Conservation (phyloP, 2,888 invertebrate genomes). For the Euclidia mi region DNA sequence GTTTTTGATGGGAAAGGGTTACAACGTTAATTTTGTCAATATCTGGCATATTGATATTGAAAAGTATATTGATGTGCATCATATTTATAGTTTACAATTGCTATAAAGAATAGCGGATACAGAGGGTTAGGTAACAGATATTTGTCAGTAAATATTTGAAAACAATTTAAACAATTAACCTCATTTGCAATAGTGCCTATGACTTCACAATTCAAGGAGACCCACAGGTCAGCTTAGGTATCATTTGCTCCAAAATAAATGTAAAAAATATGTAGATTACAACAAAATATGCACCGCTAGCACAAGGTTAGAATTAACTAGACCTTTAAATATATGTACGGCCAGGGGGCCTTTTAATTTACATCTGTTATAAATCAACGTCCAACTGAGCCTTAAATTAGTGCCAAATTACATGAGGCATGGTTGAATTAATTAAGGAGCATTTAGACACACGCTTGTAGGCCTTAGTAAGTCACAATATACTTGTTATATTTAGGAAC, state of each 20-base stretch:
- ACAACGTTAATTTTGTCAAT: too few species aligned
- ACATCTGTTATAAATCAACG: constrained; percentile 44
- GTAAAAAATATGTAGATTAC: constrained; percentile 9
- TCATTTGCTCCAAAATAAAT: not conserved
- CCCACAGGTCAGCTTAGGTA: too few species aligned
- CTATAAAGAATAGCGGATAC: too few species aligned
- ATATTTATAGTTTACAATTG: too few species aligned
- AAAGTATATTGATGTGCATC: too few species aligned
- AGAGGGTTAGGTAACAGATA: too few species aligned
- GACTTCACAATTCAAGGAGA: too few species aligned
- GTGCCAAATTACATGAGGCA: constrained; percentile 31
- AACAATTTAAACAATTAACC: too few species aligned
- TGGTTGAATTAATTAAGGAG: constrained; percentile 38
- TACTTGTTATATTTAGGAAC: not conserved
- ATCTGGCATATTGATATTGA: too few species aligned
- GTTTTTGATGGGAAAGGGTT: too few species aligned
- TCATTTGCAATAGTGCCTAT: too few species aligned
- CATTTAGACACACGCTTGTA: constrained; percentile 15
- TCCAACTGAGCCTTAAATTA: constrained; percentile 32
- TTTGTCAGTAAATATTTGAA: too few species aligned
- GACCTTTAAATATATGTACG: constrained; percentile 20
- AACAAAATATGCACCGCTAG: constrained; percentile 1
- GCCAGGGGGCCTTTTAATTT: constrained; percentile 40
- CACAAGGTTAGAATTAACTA: constrained; percentile 12
- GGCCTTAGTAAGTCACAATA: not conserved